Percentiles rank a stretch among this genome's conserved stretches.
Evolutionary conservation across 92 coral and sea anemone species (phyloP).

Genomic region (Phenganax marumi): DNA sequence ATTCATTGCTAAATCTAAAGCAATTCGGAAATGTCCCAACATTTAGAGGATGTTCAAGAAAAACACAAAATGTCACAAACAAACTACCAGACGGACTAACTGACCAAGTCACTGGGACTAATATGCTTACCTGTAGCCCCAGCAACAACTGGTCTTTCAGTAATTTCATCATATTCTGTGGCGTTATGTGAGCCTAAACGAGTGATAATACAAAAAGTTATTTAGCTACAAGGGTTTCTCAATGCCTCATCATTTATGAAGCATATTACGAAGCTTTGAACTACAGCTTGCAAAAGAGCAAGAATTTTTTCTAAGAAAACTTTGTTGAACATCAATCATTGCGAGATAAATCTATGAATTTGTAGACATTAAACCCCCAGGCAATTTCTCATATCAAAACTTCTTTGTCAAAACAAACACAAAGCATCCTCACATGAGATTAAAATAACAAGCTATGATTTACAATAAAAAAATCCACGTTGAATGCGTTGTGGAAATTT

Average conservation of each 20-base stretch:
- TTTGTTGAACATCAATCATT: neutral
- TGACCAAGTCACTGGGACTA: neutral
- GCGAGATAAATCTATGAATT: neutral
- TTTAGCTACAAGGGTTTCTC: neutral
- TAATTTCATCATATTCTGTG: constrained; percentile 26
- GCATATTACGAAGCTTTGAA: neutral
- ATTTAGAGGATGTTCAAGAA: neutral
- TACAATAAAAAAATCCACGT: neutral
- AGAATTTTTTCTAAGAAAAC: too few species aligned
- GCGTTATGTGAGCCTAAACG: constrained; percentile 30
- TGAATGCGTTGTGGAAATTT: neutral
- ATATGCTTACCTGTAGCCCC: constrained; percentile 9
- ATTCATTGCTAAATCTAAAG: neutral
- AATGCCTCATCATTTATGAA: neutral
- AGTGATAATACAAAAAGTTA: neutral
- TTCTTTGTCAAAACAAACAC: neutral
- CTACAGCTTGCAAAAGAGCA: too few species aligned
- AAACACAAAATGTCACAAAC: neutral
- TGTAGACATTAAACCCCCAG: too few species aligned
- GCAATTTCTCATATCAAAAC: too few species aligned
- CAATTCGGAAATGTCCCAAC: neutral
- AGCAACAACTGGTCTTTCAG: constrained; percentile 20
- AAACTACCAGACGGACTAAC: neutral
- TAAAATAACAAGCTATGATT: constrained; percentile 4
- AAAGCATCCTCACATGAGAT: neutral